phyloP scores from a whole-genome alignment of 2,797 vertebrate species.

The Periophthalmus magnuspinnatus region DNA sequence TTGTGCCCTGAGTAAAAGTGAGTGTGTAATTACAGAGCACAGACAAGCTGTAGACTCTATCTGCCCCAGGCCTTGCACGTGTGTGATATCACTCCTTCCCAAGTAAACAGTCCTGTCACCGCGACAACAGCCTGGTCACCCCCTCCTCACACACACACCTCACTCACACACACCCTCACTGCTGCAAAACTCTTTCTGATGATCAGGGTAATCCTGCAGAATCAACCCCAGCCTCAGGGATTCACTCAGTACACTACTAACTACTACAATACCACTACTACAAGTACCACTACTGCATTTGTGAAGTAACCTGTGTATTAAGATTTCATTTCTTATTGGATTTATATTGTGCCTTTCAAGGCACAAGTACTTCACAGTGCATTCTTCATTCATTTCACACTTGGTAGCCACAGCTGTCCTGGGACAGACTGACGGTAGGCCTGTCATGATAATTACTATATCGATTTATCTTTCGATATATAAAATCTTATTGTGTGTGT shows the following conservation, averaged over 20 bases:
- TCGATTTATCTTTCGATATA: no score
- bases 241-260: neutral
- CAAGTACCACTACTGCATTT: slow-evolving; percentile 1
- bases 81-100: slow-evolving; percentile 80
- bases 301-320: neutral
- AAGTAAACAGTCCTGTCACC: slow-evolving; percentile 73
- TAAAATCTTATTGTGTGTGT: no score
- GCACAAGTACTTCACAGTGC: no score
- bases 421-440: no score
- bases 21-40: no score
- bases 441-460: no score
- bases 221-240: slow-evolving; percentile 34
- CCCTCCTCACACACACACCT: slow-evolving; percentile 2
- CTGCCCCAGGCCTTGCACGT: slow-evolving; percentile 60
- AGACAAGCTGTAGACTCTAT: neutral
- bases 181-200: slow-evolving; percentile 67
- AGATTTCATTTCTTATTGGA: no score
- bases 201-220: slow-evolving; percentile 66
- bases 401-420: no score
- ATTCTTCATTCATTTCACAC: no score
- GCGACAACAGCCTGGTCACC: slow-evolving; percentile 52
- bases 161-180: neutral
- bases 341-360: no score
- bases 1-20: no score
- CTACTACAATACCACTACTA: neutral